Conservation (phyloP, 2,888 invertebrate species). For the Ochropleura leucogaster region DNA sequence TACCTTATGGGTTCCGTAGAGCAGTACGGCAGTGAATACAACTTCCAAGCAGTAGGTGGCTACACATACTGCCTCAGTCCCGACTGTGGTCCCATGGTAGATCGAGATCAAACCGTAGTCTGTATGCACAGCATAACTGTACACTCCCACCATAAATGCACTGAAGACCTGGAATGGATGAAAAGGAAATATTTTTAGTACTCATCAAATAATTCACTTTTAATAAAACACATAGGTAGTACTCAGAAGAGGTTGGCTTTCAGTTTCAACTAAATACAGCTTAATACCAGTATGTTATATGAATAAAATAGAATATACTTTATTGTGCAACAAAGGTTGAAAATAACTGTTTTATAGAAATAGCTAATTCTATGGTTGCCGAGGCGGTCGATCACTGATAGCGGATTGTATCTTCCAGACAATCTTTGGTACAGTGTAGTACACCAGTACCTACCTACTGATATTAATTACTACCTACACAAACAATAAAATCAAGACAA, state of each 20-base stretch:
- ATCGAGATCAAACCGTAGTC: constrained; percentile 50
- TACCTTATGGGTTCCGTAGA: constrained; percentile 83
- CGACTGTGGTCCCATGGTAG: constrained; percentile 68
- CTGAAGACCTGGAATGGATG: constrained; percentile 77
- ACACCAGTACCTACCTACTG: too few species aligned
- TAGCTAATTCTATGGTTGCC: too few species aligned
- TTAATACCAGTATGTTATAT: background rate
- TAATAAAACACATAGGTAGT: background rate
- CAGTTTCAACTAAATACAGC: background rate
- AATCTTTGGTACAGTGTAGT: too few species aligned
- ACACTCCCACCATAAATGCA: constrained; percentile 78
- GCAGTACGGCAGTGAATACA: constrained; percentile 73
- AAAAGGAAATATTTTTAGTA: background rate
- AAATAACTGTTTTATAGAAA: too few species aligned
- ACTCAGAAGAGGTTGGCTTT: background rate
- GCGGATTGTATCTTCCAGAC: too few species aligned
- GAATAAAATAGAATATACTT: too few species aligned
- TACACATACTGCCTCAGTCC: constrained; percentile 72
- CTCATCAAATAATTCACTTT: background rate
- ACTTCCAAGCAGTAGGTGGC: constrained; percentile 77
- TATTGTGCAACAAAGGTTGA: too few species aligned
- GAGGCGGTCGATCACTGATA: too few species aligned
- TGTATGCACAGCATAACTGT: constrained; percentile 74
- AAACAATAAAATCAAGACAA: too few species aligned
- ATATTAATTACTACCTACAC: too few species aligned